Evolutionary conservation across 2,888 invertebrate genomes (phyloP).

Genomic region (Drosophila acutilabella): DNA sequence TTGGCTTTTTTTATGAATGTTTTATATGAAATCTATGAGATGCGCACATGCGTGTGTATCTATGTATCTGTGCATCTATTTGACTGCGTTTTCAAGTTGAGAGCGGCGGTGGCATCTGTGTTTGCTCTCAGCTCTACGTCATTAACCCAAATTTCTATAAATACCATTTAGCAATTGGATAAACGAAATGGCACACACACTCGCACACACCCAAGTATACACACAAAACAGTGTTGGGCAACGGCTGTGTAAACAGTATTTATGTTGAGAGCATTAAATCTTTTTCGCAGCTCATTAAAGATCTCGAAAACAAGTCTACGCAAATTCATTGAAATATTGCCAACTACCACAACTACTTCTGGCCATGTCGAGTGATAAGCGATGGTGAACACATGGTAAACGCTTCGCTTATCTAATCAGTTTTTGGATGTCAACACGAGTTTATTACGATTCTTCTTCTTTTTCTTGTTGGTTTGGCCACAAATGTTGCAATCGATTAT

Average conservation of each 20-base stretch:
- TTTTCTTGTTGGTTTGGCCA: background rate
- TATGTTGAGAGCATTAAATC: conserved; percentile 25
- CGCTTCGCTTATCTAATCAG: conserved; percentile 45
- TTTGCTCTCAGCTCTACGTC: conserved; percentile 59
- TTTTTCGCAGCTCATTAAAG: conserved; percentile 48
- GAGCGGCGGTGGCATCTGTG: conserved; percentile 53
- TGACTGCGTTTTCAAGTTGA: conserved; percentile 40
- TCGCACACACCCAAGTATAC: conserved; percentile 20
- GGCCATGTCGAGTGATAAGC: conserved; percentile 43
- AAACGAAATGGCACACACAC: conserved; percentile 52
- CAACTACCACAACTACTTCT: no score
- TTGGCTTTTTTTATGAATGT: conserved; percentile 7
- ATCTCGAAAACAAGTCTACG: conserved; percentile 2
- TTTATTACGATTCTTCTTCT: background rate
- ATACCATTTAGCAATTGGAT: conserved; percentile 71
- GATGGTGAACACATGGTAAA: conserved; percentile 11
- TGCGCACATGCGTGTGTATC: conserved; percentile 39
- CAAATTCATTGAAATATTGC: conserved; percentile 28
- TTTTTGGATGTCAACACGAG: conserved; percentile 30
- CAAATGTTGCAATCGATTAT: conserved; percentile 61
- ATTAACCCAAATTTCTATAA: conserved; percentile 78
- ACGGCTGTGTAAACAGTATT: conserved; percentile 16
- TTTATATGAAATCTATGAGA: conserved; percentile 43
- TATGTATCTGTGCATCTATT: conserved; percentile 46
- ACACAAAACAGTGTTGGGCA: conserved; percentile 29